These are phyloP conservation scores for Wasmannia auropunctata DNA, from an alignment of 1,140 invertebrate species.

Conservation along the genomic window DNA sequence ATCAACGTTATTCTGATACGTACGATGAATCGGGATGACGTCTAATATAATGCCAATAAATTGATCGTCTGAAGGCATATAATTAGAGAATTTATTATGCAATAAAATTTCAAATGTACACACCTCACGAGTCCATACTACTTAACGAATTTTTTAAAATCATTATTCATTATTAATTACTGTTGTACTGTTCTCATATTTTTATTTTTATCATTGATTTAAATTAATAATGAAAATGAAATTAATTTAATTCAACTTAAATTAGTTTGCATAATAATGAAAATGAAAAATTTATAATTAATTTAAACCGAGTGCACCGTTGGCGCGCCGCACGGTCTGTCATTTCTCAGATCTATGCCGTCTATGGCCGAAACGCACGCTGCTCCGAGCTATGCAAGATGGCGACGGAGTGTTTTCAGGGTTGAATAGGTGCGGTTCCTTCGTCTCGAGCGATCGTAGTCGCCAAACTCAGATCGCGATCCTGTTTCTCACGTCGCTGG, in stretches of 20 bases:
- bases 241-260: not conserved
- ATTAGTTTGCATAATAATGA: not conserved
- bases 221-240: not conserved
- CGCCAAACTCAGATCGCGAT: not conserved
- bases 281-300: not conserved
- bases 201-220: not conserved
- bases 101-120: not conserved
- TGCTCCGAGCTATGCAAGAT: conserved; percentile 67
- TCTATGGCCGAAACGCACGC: conserved; percentile 28
- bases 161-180: not conserved
- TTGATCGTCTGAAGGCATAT: not conserved
- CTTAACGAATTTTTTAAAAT: not conserved
- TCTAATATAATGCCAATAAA: not conserved
- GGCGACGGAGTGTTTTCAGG: conserved; percentile 65
- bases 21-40: not conserved
- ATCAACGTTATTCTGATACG: not conserved
- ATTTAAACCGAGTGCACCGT: not conserved
- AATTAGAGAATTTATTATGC: not conserved
- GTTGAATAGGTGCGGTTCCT: conserved; percentile 72
- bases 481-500: not conserved
- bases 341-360: not conserved
- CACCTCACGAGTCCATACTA: not conserved
- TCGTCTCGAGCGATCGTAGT: conserved; percentile 46
- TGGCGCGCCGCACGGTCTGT: not conserved
- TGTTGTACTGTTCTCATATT: not conserved